Conservation (phyloP, 2,888 invertebrate genomes). For the Protodeltote pygarga region DNA sequence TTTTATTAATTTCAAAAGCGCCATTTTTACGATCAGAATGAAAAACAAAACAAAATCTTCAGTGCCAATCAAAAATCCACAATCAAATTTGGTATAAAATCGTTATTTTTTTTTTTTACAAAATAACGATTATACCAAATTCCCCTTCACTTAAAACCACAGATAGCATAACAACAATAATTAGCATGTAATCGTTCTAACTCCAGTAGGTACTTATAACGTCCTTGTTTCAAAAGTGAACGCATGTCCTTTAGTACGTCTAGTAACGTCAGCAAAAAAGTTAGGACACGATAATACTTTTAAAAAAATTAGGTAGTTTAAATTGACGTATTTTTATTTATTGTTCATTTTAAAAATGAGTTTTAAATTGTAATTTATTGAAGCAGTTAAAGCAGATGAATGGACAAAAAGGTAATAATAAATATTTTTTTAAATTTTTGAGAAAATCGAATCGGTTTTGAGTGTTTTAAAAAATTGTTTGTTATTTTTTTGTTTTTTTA, state of each 20-base stretch:
- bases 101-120: too few relatives aligned
- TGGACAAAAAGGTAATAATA: too few relatives aligned
- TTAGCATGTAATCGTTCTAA: slow-evolving; percentile 33
- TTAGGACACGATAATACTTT: background rate
- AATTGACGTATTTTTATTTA: background rate
- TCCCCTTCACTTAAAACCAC: slow-evolving; percentile 44
- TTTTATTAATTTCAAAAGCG: too few relatives aligned
- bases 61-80: too few relatives aligned
- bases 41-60: too few relatives aligned
- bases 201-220: slow-evolving; percentile 33
- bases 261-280: slow-evolving; percentile 42
- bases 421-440: too few relatives aligned
- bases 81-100: slow-evolving; percentile 1
- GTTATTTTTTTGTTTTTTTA: background rate
- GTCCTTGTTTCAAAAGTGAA: slow-evolving; percentile 68
- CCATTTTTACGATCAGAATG: too few relatives aligned
- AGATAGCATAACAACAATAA: slow-evolving; percentile 31
- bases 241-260: slow-evolving; percentile 55
- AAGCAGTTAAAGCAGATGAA: too few relatives aligned
- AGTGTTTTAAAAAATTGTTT: background rate
- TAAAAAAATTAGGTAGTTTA: background rate
- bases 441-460: too few relatives aligned
- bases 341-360: background rate
- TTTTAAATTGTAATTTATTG: too few relatives aligned
- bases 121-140: slow-evolving; percentile 5